Base-by-base conservation (phyloP, 2,888 invertebrate species). In the Phalera bucephala region DNA sequence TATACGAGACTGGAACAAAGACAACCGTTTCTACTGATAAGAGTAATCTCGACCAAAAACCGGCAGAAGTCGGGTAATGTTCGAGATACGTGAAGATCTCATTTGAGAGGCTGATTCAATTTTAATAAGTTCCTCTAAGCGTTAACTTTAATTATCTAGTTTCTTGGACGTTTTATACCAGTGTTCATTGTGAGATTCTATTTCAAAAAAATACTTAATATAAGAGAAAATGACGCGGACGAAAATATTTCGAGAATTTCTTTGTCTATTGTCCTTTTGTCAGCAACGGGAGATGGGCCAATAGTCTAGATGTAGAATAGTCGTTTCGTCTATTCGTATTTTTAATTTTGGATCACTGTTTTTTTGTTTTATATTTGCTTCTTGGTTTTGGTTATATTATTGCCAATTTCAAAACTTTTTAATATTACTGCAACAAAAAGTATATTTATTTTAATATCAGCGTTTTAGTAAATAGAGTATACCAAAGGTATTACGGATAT, bases 131-230 rank as follows among this genome's bases (percentile, higher is more conserved):
- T 48, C 36, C 57, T 68, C 58, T 62, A 67, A 71, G 71, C 58
- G 64, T 58, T 65, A 63, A 72, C 68, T 72, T 75, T 71, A 71
- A 75, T 73, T 64, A 72, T 65, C 68, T 74, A 76, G 61, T 69
- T 64, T 61, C 72, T 63, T 71, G 57, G 65, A 54, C 64, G 60
- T 58, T 63, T 57, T 64, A 60, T 52, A 53, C 39, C 50, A 47
- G 42, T 44, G 53, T 53, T 70, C 66, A 67, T 75, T 76, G 72
- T 74, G 40, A 44, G 54, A 61, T 65, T 65, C 41, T 48, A 52
- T 55, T 45, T 67, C 63, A n/a, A n/a, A n/a, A n/a, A n/a, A n/a
- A n/a, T n/a, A n/a, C n/a, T n/a, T n/a, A n/a, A n/a, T n/a, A n/a
- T 52, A 45, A 59, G 48, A 54, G 51, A 64, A 60, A 71, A 69